phyloP scores from a whole-genome alignment of 2,113 vertebrate genomes.

The Manacus vitellinus region DNA sequence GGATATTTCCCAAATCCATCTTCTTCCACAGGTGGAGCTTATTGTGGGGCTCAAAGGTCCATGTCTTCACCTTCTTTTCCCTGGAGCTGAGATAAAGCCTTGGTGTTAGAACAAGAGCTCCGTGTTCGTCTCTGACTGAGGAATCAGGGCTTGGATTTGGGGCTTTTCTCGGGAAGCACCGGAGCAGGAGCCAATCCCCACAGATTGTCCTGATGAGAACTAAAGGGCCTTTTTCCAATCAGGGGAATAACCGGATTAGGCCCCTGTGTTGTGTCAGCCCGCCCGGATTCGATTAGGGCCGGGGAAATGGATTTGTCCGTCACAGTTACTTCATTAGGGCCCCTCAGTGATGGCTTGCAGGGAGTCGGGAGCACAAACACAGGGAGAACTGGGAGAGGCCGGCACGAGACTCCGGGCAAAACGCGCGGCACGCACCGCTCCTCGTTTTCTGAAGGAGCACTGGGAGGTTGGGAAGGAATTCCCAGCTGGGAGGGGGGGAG shows the following conservation, averaged over 20 bases:
- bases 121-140: constrained; percentile 62
- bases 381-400: constrained; percentile 67
- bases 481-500: too few relatives aligned
- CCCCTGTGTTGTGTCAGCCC: constrained; percentile 93
- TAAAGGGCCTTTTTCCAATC: constrained; percentile 84
- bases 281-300: constrained; percentile 91
- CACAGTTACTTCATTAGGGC: constrained; percentile 94
- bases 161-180: neutral
- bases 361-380: constrained; percentile 72
- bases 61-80: constrained; percentile 10
- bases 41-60: neutral
- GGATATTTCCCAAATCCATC: neutral
- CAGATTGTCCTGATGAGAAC: constrained; percentile 67
- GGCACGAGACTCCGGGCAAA: constrained; percentile 52
- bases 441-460: neutral
- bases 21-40: neutral
- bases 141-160: neutral
- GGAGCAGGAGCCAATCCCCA: neutral
- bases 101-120: constrained; percentile 46
- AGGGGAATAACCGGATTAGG: constrained; percentile 86
- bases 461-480: neutral
- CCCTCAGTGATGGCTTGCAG: constrained; percentile 85
- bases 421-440: neutral
- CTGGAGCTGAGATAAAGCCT: constrained; percentile 47
- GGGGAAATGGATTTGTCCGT: constrained; percentile 95